Evolutionary conservation across 1,140 invertebrate species (phyloP), one percentile per base, ranked within the genome.

Genomic region (Teleopsis dalmanni): DNA sequence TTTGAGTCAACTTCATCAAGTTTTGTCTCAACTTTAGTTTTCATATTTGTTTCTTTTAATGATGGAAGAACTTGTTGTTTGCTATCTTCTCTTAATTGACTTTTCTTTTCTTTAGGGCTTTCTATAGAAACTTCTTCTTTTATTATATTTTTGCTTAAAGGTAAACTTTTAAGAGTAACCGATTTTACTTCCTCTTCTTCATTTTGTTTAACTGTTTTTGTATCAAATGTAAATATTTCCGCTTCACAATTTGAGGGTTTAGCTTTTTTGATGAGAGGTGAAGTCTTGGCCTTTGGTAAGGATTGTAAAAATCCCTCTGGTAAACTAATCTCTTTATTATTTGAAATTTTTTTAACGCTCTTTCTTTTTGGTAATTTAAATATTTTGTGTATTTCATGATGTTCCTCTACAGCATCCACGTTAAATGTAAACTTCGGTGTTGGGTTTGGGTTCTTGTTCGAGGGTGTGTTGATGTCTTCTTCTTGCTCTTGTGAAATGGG

Each of bases 281-380:
- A 21, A 13, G 7, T 18, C 35, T 48, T 43, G 8, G 47, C 27
- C 41, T 65, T 65, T 1, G 63, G 29, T 6, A 57, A 56, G 41
- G 60, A 59, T 25, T 56, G 50, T 57, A 65, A 59, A 21, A 66
- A 66, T 4, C 64, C 64, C 25, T 67, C 64, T 1, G 60, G 63
- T 29, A 66, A 45, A 3, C 45, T 34, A 1, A 47, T 18, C 19
- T 56, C 41, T 26, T 48, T 49, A 14, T 26, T 6, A 34, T 48
- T 35, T 0, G 23, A 5, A 4, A 33, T 26, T 25, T 42, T 50
- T 29, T 57, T 57, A 1, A 35, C 16, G 34, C 50, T 48, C 52
- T 70, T 70, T 53, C 67, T 70, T 48, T 70, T 70, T 40, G 67
- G 67, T 33, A 70, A 9, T 46, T 70, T 67, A 19, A 70, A 59